A percentile compares a stretch with the other conserved stretches of the same genome.
Evolutionary conservation across 2,113 vertebrate genomes (phyloP).

Genomic region (Channa argus): DNA sequence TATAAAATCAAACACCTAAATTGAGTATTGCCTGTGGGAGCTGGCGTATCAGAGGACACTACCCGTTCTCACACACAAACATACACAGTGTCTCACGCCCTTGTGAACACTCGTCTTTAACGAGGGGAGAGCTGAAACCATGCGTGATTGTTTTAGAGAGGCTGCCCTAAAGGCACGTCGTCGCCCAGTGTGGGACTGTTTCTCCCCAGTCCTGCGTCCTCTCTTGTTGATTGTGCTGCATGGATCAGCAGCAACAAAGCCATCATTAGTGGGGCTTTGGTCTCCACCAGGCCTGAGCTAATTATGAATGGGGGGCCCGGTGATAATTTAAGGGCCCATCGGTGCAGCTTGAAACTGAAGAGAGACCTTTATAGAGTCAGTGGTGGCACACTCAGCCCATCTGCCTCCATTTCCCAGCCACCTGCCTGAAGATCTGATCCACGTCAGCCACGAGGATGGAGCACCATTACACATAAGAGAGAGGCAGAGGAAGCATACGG

Average conservation of each 20-base stretch:
- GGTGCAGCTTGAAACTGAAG: slow-evolving; percentile 79
- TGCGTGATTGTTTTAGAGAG: slow-evolving; percentile 84
- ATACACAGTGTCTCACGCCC: slow-evolving; percentile 62
- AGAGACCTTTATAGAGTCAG: slow-evolving; percentile 78
- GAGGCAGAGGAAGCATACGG: slow-evolving; percentile 73
- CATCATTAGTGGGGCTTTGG: slow-evolving; percentile 84
- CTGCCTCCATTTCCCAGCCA: slow-evolving; percentile 78
- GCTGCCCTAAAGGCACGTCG: slow-evolving; percentile 84
- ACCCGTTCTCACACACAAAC: slow-evolving; percentile 34
- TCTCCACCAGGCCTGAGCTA: slow-evolving; percentile 82
- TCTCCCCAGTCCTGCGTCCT: slow-evolving; percentile 78
- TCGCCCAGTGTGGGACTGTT: slow-evolving; percentile 74
- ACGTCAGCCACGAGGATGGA: slow-evolving; percentile 68
- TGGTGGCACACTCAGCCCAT: slow-evolving; percentile 71
- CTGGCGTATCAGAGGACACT: slow-evolving; percentile 61
- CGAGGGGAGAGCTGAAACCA: slow-evolving; percentile 82
- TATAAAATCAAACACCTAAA: slow-evolving; percentile 60
- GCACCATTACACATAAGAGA: slow-evolving; percentile 66
- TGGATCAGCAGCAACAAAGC: slow-evolving; percentile 84
- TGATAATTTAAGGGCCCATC: slow-evolving; percentile 83
- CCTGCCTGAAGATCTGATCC: slow-evolving; percentile 80
- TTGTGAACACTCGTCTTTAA: slow-evolving; percentile 83
- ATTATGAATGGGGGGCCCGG: slow-evolving; percentile 83
- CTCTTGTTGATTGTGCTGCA: slow-evolving; percentile 83
- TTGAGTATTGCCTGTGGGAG: slow-evolving; percentile 70